Conservation (phyloP, 2,113 vertebrate species). For the Marmota monax region DNA sequence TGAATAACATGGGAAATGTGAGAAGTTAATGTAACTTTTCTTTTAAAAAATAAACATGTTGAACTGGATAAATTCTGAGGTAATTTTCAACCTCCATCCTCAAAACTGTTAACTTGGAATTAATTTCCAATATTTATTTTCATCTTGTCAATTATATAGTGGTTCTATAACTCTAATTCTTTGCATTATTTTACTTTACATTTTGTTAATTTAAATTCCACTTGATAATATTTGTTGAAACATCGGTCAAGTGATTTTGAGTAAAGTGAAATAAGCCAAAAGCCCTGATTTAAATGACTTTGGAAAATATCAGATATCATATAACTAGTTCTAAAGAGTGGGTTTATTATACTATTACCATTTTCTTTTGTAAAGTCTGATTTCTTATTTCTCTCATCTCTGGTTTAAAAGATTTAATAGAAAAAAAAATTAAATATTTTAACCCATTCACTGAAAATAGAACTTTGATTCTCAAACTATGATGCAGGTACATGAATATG, state of each 20-base stretch:
- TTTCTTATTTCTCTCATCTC: conserved; percentile 26
- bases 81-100: background rate
- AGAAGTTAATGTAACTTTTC: conserved; percentile 36
- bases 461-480: conserved; percentile 19
- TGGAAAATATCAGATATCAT: conserved; percentile 25
- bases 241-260: conserved; percentile 1
- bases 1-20: conserved; percentile 42
- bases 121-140: conserved; percentile 28
- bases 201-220: conserved; percentile 28
- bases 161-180: background rate
- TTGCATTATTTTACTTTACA: conserved; percentile 16
- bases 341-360: background rate
- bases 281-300: conserved; percentile 4
- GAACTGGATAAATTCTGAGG: background rate
- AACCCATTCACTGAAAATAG: conserved; percentile 36
- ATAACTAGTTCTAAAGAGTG: conserved; percentile 16
- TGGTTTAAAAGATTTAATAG: conserved; percentile 52
- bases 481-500: background rate
- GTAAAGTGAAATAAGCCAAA: conserved; percentile 48
- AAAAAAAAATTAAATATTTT: conserved; percentile 39
- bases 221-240: conserved; percentile 43
- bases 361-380: conserved; percentile 50
- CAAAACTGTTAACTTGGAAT: conserved; percentile 30
- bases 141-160: conserved; percentile 31
- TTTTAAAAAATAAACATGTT: conserved; percentile 23